These are phyloP conservation scores for Excalfactoria chinensis DNA, from an alignment of 2,113 vertebrate species.

Conservation along the genomic window DNA sequence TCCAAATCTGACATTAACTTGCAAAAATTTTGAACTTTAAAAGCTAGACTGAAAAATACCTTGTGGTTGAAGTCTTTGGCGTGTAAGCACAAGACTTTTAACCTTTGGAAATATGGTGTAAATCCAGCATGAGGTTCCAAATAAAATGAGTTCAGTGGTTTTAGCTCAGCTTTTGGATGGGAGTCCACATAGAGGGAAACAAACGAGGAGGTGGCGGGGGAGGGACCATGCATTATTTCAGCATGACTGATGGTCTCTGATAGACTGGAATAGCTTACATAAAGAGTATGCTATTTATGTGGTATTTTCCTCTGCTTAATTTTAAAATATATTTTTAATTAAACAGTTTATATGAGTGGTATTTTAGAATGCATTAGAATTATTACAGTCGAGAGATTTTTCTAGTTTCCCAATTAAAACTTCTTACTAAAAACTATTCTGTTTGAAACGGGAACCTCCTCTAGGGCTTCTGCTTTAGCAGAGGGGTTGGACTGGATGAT, in stretches of 20 bases:
- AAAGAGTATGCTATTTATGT: not conserved
- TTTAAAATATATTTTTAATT: constrained; percentile 4
- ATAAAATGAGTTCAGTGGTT: constrained; percentile 67
- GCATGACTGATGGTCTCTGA: constrained; percentile 60
- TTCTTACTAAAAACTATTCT: not conserved
- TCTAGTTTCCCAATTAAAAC: not conserved
- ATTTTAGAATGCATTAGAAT: not conserved
- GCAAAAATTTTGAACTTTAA: constrained; percentile 70
- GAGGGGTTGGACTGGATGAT: not conserved
- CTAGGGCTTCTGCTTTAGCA: too few relatives aligned
- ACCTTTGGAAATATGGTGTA: constrained; percentile 74
- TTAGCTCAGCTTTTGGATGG: constrained; percentile 70
- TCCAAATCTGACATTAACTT: constrained; percentile 64
- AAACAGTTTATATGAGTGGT: not conserved
- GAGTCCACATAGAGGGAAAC: constrained; percentile 49
- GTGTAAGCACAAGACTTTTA: constrained; percentile 58
- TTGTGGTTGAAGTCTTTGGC: constrained; percentile 69
- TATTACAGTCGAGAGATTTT: not conserved
- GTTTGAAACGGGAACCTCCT: not conserved
- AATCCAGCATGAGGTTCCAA: constrained; percentile 53
- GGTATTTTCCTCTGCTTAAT: constrained; percentile 46
- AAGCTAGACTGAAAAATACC: constrained; percentile 64
- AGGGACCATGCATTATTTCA: constrained; percentile 59
- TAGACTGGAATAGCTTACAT: constrained; percentile 49
- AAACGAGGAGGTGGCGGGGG: not conserved